Percentiles rank a stretch among this genome's conserved stretches.
phyloP scores from a whole-genome alignment of 2,888 invertebrate species.

The Seira musarum region DNA sequence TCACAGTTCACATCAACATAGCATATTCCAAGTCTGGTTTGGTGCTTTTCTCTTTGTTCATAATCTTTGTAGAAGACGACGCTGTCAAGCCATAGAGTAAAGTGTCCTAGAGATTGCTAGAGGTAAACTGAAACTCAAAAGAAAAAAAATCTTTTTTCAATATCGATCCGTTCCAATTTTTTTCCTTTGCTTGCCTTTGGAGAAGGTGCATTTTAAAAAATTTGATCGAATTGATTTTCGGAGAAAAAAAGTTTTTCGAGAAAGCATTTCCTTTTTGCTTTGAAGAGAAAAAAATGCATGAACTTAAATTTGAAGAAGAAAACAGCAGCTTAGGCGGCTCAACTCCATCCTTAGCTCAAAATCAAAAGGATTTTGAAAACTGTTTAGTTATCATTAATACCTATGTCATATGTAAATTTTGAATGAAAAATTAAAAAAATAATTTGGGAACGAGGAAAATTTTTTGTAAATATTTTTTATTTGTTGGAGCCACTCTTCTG shows the following conservation, averaged over 20 bases:
- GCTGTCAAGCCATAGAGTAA: constrained; percentile 22
- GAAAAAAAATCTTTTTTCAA: constrained; percentile 13
- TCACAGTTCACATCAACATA: too few species aligned
- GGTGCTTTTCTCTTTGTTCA: not conserved
- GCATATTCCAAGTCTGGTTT: too few species aligned
- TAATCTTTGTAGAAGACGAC: too few species aligned
- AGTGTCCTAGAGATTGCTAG: constrained; percentile 18
- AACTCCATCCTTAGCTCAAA: not conserved
- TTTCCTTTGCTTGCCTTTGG: not conserved
- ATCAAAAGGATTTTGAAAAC: constrained; percentile 16
- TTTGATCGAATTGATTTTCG: not conserved
- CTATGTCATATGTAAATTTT: constrained; percentile 7
- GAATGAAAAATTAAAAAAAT: too few species aligned
- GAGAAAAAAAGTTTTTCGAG: constrained; percentile 13
- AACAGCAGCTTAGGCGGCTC: not conserved
- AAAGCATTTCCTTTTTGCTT: too few species aligned
- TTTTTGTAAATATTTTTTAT: too few species aligned
- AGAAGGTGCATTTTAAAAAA: not conserved
- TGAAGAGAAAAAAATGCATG: constrained; percentile 30
- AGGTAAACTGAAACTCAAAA: constrained; percentile 35
- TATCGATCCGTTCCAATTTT: constrained; percentile 49
- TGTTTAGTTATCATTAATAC: constrained; percentile 29
- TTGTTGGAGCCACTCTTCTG: too few species aligned
- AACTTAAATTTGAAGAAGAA: constrained; percentile 2
- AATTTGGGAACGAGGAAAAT: too few species aligned